phyloP scores from a whole-genome alignment of 2,888 invertebrate genomes.

The Gryllus longicercus region DNA sequence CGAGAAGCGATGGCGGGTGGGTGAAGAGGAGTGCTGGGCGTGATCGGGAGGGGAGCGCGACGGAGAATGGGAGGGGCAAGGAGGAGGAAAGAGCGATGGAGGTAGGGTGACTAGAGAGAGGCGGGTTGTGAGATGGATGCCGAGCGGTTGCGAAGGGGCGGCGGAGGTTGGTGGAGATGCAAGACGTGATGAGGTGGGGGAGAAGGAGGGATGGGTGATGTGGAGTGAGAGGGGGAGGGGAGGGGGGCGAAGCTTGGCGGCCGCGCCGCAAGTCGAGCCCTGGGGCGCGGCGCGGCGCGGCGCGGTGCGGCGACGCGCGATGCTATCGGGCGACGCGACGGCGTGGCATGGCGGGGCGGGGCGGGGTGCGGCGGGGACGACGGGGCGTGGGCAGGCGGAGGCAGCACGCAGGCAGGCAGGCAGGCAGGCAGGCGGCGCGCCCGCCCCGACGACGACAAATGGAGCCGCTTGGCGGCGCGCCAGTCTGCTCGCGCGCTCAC shows the following conservation, averaged over 20 bases:
- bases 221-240: not conserved
- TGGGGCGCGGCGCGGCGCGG: not conserved
- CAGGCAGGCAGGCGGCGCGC: not conserved
- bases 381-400: not conserved
- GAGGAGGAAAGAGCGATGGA: no score
- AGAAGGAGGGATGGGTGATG: not conserved
- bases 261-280: not conserved
- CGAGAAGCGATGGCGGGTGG: no score
- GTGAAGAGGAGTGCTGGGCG: no score
- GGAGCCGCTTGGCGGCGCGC: conserved; percentile 5
- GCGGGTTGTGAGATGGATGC: no score
- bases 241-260: not conserved
- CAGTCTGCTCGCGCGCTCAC: not conserved
- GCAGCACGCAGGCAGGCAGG: no score
- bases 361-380: not conserved
- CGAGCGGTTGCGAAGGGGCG: no score
- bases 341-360: not conserved
- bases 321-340: not conserved
- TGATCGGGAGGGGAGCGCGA: no score
- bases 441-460: conserved; percentile 6
- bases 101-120: no score
- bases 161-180: no score
- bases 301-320: no score
- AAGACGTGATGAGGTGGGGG: not conserved
- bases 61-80: no score